A percentile compares a stretch with the other conserved stretches of the same genome.
phyloP scores from a whole-genome alignment of 2,113 vertebrate genomes.

The Rhizomys pruinosus region DNA sequence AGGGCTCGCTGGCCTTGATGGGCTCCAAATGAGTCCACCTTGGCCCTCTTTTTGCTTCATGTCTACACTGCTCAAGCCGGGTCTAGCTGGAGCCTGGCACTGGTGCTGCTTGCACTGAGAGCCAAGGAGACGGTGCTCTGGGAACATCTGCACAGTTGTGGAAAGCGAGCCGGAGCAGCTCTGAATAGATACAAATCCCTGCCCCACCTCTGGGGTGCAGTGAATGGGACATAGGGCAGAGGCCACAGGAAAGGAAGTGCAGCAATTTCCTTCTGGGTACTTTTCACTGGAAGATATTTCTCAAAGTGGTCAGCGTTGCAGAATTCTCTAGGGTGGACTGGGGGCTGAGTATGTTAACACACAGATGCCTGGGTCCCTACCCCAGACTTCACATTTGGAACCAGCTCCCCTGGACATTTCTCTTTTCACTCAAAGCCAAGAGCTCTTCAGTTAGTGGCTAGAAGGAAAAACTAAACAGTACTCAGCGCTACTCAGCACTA shows the following conservation, averaged over 20 bases:
- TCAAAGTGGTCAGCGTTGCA: not conserved
- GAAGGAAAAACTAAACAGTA: not conserved
- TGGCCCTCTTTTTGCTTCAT: not conserved
- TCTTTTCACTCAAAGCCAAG: slow-evolving; percentile 12
- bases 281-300: not conserved
- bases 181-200: not conserved
- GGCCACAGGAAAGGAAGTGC: not conserved
- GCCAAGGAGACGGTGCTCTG: not conserved
- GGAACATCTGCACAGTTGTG: too few relatives aligned
- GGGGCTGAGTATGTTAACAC: not conserved
- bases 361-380: not conserved
- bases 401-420: not conserved
- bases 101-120: not conserved
- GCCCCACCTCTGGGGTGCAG: not conserved
- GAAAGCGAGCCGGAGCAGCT: not conserved
- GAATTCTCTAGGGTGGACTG: not conserved
- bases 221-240: not conserved
- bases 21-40: not conserved
- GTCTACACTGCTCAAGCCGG: not conserved
- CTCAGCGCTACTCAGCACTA: not conserved
- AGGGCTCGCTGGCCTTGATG: not conserved
- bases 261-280: not conserved
- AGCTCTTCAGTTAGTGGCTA: not conserved
- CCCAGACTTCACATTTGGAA: not conserved
- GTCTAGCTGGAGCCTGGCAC: not conserved